Evolutionary conservation across 2,797 vertebrate species (phyloP), one percentile per base, ranked within the genome.

Genomic region (Pantherophis alleghaniensis): DNA sequence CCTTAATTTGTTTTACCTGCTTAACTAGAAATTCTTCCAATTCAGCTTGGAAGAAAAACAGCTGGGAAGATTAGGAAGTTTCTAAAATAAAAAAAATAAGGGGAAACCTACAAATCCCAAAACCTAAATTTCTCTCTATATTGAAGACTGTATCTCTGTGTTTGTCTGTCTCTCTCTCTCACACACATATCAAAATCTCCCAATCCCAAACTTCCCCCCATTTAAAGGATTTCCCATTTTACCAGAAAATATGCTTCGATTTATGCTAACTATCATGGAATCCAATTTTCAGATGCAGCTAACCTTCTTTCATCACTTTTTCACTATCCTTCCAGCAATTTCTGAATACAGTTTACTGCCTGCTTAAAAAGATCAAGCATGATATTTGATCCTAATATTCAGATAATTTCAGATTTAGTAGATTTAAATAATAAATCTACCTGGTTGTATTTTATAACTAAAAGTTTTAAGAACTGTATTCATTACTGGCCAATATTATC

Each of bases 401-500:
- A 95, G 92, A 91, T 86, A 92, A 37, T 90, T 95, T 88, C 90
- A 6, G 2, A 92, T 28, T 87, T n/a, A 96, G 94, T 90, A 47
- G 0, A 5, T 92, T 95, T 90, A 83, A 96, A 93, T 94, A 94
- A 95, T 95, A 79, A 53, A 69, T 93, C 66, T 0, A 56, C 89
- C 95, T 95, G 92, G 47, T 94, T 94, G 93, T 88, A 66, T 94
- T 92, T 88, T 51, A 91, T 63, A 94, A 91, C 32, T 93, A 95
- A 93, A 94, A 56, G 16, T 55, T 95, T 91, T 55, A 94, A 93
- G 56, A 95, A 10, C 22, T 86, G 94, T 96, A 87, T 92, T 94
- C 93, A 94, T 96, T 96, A 94, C 91, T 96, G 93, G 95, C 51
- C 93, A 92, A 2, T 88, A 92, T 95, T 95, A 96, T 95, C 53